Conservation (phyloP, 2,888 invertebrate species). For the Limnephilus lunatus region DNA sequence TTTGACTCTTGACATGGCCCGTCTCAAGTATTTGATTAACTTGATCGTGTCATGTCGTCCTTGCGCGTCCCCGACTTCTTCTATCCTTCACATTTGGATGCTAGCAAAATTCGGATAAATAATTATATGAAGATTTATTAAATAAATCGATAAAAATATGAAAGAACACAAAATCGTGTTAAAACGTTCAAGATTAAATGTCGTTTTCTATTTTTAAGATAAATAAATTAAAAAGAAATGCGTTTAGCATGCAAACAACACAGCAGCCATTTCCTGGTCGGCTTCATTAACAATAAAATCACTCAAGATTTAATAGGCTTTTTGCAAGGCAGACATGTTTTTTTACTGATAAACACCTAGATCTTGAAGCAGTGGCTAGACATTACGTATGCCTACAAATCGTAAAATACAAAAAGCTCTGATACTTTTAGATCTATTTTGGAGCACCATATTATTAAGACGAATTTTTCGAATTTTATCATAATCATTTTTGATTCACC, state of each 20-base stretch:
- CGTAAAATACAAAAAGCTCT: background rate
- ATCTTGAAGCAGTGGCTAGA: background rate
- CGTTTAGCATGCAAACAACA: background rate
- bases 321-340: constrained; percentile 32
- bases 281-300: constrained; percentile 2
- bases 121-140: background rate
- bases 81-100: too few relatives aligned
- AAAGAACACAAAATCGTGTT: background rate
- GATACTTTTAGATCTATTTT: background rate
- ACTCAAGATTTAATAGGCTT: constrained; percentile 13
- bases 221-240: background rate
- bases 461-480: background rate
- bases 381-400: background rate
- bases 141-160: background rate
- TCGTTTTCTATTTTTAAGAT: background rate
- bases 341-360: background rate
- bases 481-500: too few relatives aligned
- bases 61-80: too few relatives aligned
- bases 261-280: constrained; percentile 16
- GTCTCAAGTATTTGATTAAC: too few relatives aligned
- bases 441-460: background rate
- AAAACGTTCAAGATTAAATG: background rate
- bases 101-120: too few relatives aligned
- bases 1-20: too few relatives aligned
- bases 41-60: too few relatives aligned